phyloP scores from a whole-genome alignment of 2,113 vertebrate genomes.

The Calyptomena viridis region DNA sequence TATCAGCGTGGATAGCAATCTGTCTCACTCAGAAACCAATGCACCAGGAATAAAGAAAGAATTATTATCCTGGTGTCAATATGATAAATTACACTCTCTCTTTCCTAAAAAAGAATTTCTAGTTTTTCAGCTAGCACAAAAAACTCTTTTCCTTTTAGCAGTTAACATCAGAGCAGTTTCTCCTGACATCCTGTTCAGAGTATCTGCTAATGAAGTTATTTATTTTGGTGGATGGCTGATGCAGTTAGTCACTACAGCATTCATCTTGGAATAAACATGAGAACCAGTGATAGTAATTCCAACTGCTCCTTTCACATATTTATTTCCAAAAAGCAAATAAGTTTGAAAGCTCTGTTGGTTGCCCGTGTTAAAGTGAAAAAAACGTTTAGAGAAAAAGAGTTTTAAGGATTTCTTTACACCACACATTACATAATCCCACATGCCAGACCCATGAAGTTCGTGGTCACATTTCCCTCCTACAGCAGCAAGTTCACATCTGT shows the following conservation, averaged over 20 bases:
- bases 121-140: not conserved
- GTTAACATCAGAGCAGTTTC: not conserved
- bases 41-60: constrained; percentile 10
- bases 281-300: not conserved
- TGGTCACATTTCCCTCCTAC: not conserved
- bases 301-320: not conserved
- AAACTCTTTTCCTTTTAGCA: not conserved
- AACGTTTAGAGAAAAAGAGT: not conserved
- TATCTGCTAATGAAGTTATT: not conserved
- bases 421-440: not conserved
- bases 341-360: not conserved
- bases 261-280: not conserved
- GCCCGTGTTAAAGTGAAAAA: not conserved
- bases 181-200: not conserved
- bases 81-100: constrained; percentile 41
- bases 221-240: constrained; percentile 1
- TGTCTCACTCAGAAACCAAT: constrained; percentile 29
- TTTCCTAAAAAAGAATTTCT: not conserved
- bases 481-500: not conserved
- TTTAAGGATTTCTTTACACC: not conserved
- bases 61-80: constrained; percentile 49
- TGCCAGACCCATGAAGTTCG: not conserved
- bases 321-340: not conserved
- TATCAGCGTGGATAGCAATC: constrained; percentile 44
- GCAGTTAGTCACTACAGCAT: not conserved